Evolutionary conservation across 1,140 invertebrate species (phyloP), one percentile per base, ranked within the genome.

Genomic region (Zaprionus inermis): DNA sequence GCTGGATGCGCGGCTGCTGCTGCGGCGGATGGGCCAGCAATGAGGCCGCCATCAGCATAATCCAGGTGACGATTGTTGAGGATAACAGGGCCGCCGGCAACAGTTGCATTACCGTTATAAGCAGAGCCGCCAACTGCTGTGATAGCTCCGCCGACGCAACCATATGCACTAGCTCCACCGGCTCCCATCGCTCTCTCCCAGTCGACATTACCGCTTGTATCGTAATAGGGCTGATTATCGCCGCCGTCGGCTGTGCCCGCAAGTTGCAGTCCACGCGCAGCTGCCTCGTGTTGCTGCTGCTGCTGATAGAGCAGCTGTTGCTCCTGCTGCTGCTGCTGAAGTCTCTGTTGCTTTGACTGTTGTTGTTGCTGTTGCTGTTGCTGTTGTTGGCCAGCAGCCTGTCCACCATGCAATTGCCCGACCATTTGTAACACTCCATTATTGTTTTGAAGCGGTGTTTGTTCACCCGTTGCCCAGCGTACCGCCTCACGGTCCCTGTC

Each of bases 401-500:
- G 91, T 92, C 91, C 91, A 92, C 89, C 86, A 89, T 91, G 88
- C 82, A 92, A 88, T 91, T 89, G 78, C 79, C 88, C 92, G 78
- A 91, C 91, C 90, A 92, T 91, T 91, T 92, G 90, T 91, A 81
- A 85, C 90, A 80, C 92, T 91, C 92, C 92, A 92, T 92, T 92
- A 92, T 92, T 91, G 79, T 81, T 88, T 93, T 93, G 93, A 92
- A 93, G 93, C 93, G 93, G 93, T 93, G 93, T 93, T 93, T 93
- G 93, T 92, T 93, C 93, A 93, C 89, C 82, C 84, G 93, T 93
- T 92, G 94, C 94, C 94, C 94, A 95, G 93, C 94, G 94, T 94
- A 94, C 94, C 93, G 93, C 94, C 93, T 94, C 94, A 93, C 94
- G 94, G 93, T 94, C 94, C 93, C 94, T 94, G 93, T 94, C 94